Percentiles rank a stretch among this genome's conserved stretches.
These are phyloP conservation scores for Oikopleura albicans DNA, from an alignment of 23 tunicate genomes.

Conservation along the genomic window DNA sequence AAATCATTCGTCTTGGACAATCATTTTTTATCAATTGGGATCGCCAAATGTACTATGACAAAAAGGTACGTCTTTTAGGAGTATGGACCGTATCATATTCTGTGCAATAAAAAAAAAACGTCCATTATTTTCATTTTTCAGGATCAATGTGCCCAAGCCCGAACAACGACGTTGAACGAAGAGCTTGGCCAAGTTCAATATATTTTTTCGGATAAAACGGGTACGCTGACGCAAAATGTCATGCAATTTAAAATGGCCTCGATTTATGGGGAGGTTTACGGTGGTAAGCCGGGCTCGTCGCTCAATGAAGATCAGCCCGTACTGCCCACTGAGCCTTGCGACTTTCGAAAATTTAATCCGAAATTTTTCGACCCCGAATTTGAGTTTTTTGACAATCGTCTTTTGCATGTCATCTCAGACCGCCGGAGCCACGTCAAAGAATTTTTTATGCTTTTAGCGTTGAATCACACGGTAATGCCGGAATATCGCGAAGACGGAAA, in stretches of 20 bases:
- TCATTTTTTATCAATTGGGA: slow-evolving; percentile 75
- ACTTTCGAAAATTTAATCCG: not conserved
- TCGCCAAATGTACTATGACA: slow-evolving; percentile 57
- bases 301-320: not conserved
- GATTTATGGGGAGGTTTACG: slow-evolving; percentile 39
- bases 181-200: slow-evolving; percentile 35
- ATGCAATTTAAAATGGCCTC: slow-evolving; percentile 78
- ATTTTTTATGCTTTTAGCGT: slow-evolving; percentile 56
- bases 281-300: slow-evolving; percentile 15
- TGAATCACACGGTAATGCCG: slow-evolving; percentile 97
- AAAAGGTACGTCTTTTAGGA: too few species aligned
- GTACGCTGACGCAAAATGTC: slow-evolving; percentile 83
- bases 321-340: not conserved
- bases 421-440: not conserved
- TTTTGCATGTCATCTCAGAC: slow-evolving; percentile 25
- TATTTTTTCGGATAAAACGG: slow-evolving; percentile 84
- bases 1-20: slow-evolving; percentile 71
- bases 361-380: slow-evolving; percentile 30
- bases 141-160: slow-evolving; percentile 49
- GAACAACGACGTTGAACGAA: slow-evolving; percentile 87
- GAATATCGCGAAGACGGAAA: slow-evolving; percentile 45
- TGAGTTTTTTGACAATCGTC: slow-evolving; percentile 32
- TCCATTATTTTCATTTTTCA: too few species aligned
- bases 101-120: too few species aligned
- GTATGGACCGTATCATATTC: too few species aligned